A percentile compares a stretch with the other conserved stretches of the same genome.
phyloP scores from a whole-genome alignment of 1,140 invertebrate species.

The Tribolium madens region DNA sequence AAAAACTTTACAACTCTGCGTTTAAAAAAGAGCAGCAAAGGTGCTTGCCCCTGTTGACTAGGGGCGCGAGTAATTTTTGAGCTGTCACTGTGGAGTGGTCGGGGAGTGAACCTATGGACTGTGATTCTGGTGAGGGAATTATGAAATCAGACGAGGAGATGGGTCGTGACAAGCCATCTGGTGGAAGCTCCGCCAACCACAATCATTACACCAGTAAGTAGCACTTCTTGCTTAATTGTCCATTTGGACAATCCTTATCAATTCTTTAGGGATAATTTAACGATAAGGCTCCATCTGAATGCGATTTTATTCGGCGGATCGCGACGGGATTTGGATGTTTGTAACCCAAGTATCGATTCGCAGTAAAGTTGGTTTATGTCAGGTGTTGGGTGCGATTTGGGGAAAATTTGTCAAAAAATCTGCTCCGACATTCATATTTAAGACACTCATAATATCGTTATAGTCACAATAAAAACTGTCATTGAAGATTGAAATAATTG shows the following conservation, averaged over 20 bases:
- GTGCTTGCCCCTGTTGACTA: slow-evolving; percentile 6
- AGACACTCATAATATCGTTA: not conserved
- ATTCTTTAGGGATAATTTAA: slow-evolving; percentile 21
- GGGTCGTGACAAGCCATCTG: slow-evolving; percentile 52
- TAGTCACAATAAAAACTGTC: slow-evolving; percentile 10
- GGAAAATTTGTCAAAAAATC: slow-evolving; percentile 25
- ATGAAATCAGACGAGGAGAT: slow-evolving; percentile 56
- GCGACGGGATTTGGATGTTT: not conserved
- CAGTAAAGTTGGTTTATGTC: slow-evolving; percentile 22
- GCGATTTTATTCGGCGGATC: slow-evolving; percentile 3
- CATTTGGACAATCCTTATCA: slow-evolving; percentile 29
- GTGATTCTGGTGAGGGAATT: slow-evolving; percentile 35
- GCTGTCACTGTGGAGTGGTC: slow-evolving; percentile 43
- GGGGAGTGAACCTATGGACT: slow-evolving; percentile 40
- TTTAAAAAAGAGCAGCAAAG: not conserved
- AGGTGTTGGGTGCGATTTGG: slow-evolving; percentile 19
- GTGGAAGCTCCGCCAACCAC: slow-evolving; percentile 44
- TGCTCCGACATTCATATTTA: not conserved
- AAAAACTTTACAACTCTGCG: not conserved
- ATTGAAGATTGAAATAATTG: slow-evolving; percentile 42
- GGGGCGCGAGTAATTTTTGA: slow-evolving; percentile 27
- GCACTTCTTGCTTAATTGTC: slow-evolving; percentile 38
- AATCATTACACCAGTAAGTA: slow-evolving; percentile 51
- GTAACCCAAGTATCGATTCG: slow-evolving; percentile 7
- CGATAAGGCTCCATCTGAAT: not conserved